Evolutionary conservation across 30 jellyfish, hydroid and myxozoan species (phyloP).

Genomic region (Turritopsis dohrnii): DNA sequence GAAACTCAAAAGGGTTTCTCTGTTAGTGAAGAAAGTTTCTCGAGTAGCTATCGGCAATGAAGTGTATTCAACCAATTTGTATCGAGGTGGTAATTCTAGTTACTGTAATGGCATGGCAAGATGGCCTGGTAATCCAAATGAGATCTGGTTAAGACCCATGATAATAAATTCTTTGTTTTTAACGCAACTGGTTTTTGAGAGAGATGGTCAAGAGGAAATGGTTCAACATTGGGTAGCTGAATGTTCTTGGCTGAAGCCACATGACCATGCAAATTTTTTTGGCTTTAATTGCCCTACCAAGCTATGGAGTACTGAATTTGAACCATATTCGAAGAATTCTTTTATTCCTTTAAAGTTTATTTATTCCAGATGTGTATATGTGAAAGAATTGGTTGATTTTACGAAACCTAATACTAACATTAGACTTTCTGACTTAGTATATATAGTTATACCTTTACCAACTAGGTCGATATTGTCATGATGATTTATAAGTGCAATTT

Average conservation of each 20-base stretch:
- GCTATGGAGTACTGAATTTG: background rate
- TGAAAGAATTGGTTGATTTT: background rate
- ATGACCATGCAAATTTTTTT: background rate
- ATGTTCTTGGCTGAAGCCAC: slow-evolving; percentile 4
- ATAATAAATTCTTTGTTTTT: background rate
- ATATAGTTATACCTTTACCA: slow-evolving; percentile 8
- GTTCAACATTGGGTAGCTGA: background rate
- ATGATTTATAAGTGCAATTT: background rate
- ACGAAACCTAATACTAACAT: background rate
- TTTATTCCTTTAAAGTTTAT: slow-evolving; percentile 4
- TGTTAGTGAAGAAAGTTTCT: background rate
- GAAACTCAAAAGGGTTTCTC: background rate
- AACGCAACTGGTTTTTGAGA: background rate
- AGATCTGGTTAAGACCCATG: background rate
- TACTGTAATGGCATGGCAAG: background rate
- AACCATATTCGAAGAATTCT: background rate
- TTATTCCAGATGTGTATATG: background rate
- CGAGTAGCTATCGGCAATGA: background rate
- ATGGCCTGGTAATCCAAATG: background rate
- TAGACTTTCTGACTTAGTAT: slow-evolving; percentile 3
- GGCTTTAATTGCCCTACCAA: background rate
- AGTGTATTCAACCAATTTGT: background rate
- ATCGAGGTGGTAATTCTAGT: background rate
- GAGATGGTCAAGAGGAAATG: background rate
- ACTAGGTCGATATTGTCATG: slow-evolving; percentile 8